Evolutionary conservation across 37 sponge, comb jelly and placozoan genomes (phyloP).

Genomic region (Beroe forskalii): DNA sequence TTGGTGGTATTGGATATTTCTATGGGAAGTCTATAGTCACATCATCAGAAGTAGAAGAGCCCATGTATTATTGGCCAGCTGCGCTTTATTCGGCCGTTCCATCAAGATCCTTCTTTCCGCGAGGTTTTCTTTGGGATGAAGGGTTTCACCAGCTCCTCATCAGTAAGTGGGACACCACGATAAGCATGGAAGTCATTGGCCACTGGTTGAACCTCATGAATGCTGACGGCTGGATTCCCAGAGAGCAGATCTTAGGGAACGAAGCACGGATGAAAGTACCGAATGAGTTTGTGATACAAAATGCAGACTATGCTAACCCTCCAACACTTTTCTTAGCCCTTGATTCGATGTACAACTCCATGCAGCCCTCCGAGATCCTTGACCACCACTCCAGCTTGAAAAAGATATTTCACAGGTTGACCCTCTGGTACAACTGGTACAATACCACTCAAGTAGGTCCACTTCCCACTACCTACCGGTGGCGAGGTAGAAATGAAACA

Average conservation of each 20-base stretch:
- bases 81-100: conserved; percentile 74
- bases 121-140: conserved; percentile 99
- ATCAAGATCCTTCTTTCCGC: conserved; percentile 97
- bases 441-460: conserved; percentile 88
- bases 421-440: conserved; percentile 95
- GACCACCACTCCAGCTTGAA: conserved; percentile 74
- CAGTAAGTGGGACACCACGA: conserved; percentile 84
- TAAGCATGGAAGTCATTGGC: conserved; percentile 85
- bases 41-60: neutral
- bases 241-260: conserved; percentile 96
- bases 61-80: conserved; percentile 34
- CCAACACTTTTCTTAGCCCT: conserved; percentile 95
- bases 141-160: conserved; percentile 97
- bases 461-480: conserved; percentile 78
- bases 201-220: conserved; percentile 98
- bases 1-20: conserved; percentile 98
- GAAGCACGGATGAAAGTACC: conserved; percentile 89
- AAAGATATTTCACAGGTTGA: conserved; percentile 79
- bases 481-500: conserved; percentile 88
- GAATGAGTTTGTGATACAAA: conserved; percentile 93
- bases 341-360: conserved; percentile 76
- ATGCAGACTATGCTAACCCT: conserved; percentile 92
- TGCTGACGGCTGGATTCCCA: conserved; percentile 95
- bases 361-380: conserved; percentile 69
- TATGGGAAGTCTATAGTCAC: conserved; percentile 78